phyloP scores from a whole-genome alignment of 2,888 invertebrate species.

The Drosophila eohydei region DNA sequence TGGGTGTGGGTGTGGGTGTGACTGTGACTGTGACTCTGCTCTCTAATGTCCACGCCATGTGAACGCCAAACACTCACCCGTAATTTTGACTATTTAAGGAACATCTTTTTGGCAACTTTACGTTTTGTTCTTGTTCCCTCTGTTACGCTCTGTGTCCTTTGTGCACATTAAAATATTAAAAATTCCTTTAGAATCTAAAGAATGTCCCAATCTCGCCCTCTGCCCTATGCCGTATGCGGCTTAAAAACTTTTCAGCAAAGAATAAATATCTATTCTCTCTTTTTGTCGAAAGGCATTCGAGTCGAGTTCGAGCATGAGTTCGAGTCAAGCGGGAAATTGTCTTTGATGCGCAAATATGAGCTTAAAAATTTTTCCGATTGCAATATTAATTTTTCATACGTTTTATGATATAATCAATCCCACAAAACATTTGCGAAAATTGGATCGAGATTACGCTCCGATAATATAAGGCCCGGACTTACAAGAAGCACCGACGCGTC shows the following conservation, averaged over 20 bases:
- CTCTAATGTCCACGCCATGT: conserved; percentile 50
- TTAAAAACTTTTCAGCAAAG: conserved; percentile 28
- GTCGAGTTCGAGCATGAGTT: neutral
- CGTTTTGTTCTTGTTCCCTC: conserved; percentile 31
- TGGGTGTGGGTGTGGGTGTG: conserved; percentile 1
- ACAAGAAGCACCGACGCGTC: neutral
- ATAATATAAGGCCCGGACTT: neutral
- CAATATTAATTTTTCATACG: conserved; percentile 19
- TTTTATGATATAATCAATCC: neutral
- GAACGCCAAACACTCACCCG: conserved; percentile 43
- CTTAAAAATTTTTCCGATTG: conserved; percentile 8
- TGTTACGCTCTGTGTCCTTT: conserved; percentile 37
- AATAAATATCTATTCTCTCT: conserved; percentile 24
- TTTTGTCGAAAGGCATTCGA: conserved; percentile 36
- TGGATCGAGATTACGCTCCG: neutral
- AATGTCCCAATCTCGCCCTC: conserved; percentile 23
- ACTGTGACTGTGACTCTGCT: conserved; percentile 11
- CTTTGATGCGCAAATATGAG: conserved; percentile 37
- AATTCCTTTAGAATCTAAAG: conserved; percentile 73
- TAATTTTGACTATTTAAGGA: conserved; percentile 55
- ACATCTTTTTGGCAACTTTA: conserved; percentile 33
- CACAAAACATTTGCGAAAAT: neutral
- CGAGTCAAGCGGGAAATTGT: conserved; percentile 23
- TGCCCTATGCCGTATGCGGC: conserved; percentile 12
- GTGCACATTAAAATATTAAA: conserved; percentile 79